phyloP scores from a whole-genome alignment of 92 coral and sea anemone genomes.

The Meandrina meandrites region DNA sequence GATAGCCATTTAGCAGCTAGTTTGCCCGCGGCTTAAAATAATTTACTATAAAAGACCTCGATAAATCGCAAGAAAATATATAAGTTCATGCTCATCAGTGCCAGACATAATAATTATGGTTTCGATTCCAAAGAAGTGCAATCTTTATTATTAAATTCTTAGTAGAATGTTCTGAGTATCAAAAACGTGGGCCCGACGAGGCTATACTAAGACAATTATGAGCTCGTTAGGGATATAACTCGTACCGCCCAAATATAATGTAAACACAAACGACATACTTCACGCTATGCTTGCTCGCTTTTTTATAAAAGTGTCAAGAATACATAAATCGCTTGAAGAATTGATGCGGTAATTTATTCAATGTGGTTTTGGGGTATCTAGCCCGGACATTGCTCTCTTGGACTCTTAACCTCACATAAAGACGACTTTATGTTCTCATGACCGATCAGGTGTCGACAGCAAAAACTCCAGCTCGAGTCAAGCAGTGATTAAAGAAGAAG shows the following conservation, averaged over 20 bases:
- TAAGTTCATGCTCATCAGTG: not conserved
- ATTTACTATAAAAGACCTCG: not conserved
- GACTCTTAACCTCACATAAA: too few relatives aligned
- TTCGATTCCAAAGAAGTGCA: not conserved
- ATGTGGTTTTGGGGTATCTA: not conserved
- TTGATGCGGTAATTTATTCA: conserved; percentile 15
- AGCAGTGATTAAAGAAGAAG: not conserved
- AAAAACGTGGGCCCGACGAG: not conserved
- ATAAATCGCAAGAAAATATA: not conserved
- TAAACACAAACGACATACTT: not conserved
- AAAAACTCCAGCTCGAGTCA: not conserved
- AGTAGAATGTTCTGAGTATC: not conserved
- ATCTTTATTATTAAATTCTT: not conserved
- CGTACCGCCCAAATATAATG: not conserved
- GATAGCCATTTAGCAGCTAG: not conserved
- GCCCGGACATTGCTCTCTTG: not conserved
- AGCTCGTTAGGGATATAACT: not conserved
- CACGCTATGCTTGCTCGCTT: not conserved
- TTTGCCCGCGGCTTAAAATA: not conserved
- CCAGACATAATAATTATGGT: not conserved
- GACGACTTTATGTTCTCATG: not conserved
- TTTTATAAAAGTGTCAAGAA: not conserved
- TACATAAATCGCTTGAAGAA: not conserved
- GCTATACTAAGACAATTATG: not conserved
- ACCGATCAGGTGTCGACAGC: not conserved